Base-by-base conservation (phyloP, 1,140 invertebrate genomes). In the Leucophenga varia region DNA sequence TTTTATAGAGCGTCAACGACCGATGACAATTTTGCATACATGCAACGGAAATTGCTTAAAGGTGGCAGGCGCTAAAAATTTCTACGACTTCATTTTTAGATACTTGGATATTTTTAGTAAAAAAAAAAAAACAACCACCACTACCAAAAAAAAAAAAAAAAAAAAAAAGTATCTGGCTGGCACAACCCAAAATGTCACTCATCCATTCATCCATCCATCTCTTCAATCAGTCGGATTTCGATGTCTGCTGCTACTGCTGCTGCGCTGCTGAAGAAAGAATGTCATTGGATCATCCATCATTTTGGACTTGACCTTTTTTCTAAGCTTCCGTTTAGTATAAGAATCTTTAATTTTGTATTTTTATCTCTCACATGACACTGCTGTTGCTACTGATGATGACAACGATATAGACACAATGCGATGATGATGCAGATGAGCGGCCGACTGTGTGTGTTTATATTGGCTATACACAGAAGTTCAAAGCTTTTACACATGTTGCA, bases 301-400 rank as follows among this genome's bases (percentile, higher is more conserved):
- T 72, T 58, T 64, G 69, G 69, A 67, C 61, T 72, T 72, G 69
- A 72, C 69, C 69, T 72, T 72, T 72, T 69, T 72, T 53, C 54
- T 59, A 59, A 57, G 55, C 67, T 68, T 59, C 43, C 64, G 60
- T 60, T 67, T 61, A 69, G 59, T 50, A 51, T 52, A 35, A 54
- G 57, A 55, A 67, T 68, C 64, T 68, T 67, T 60, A 68, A 68
- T 68, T 64, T 67, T 58, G 38, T 50, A 52, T 51, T 61, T 63
- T 58, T 60, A 57, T 60, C 57, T 61, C 39, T 45, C 46, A 30
- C 7, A n/a, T 30, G n/a, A 8, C 7, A n/a, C 12, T 30, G n/a
- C 12, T 30, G 14, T 19, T 4, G 16, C 37, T 30, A 36, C 40
- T n/a, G n/a, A n/a, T n/a, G n/a, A n/a, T n/a, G n/a, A n/a, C n/a